phyloP scores from a whole-genome alignment of 92 coral and sea anemone genomes.

The Phenganax marumi region DNA sequence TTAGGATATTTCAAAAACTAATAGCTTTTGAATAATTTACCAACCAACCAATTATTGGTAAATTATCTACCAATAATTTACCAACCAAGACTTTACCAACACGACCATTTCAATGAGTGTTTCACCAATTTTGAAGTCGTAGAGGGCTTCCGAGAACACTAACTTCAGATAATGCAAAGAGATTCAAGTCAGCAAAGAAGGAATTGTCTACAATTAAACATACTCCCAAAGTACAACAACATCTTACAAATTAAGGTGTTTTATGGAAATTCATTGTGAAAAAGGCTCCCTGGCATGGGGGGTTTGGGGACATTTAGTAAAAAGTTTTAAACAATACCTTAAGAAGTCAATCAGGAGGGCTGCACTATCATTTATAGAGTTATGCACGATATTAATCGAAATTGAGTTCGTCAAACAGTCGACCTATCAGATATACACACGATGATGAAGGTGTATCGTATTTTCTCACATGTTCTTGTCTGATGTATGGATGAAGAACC shows the following conservation, averaged over 20 bases:
- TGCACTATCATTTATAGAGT: background rate
- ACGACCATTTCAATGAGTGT: no score
- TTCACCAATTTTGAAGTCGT: no score
- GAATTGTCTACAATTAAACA: slow-evolving; percentile 21
- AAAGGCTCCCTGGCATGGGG: slow-evolving; percentile 48
- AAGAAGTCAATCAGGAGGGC: slow-evolving; percentile 23
- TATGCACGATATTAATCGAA: no score
- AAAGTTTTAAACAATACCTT: background rate
- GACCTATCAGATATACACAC: no score
- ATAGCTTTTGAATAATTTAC: background rate
- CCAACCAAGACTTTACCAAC: no score
- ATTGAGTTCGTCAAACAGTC: no score
- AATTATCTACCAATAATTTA: no score
- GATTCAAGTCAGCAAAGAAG: slow-evolving; percentile 23
- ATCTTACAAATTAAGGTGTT: slow-evolving; percentile 16
- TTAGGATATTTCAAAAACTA: background rate
- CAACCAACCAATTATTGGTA: no score
- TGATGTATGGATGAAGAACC: background rate
- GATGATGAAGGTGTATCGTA: no score
- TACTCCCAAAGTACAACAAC: background rate
- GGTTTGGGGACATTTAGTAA: slow-evolving; percentile 25
- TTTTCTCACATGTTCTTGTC: background rate
- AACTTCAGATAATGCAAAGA: slow-evolving; percentile 36
- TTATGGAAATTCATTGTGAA: slow-evolving; percentile 27
- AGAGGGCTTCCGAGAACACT: slow-evolving; percentile 10